phyloP scores from a whole-genome alignment of 2,888 invertebrate genomes.

The Thumatha senex region DNA sequence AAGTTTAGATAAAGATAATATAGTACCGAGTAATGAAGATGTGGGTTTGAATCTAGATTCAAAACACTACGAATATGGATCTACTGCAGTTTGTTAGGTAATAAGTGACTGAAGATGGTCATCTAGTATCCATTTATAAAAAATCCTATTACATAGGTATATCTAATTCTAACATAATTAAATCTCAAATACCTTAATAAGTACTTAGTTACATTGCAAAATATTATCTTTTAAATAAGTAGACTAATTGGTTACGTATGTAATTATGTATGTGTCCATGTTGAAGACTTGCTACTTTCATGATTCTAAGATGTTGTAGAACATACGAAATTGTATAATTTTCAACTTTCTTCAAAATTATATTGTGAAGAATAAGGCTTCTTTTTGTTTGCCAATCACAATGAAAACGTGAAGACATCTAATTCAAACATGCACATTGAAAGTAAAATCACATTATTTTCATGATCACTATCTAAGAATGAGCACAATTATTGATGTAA shows the following conservation, averaged over 20 bases:
- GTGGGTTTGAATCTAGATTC: too few relatives aligned
- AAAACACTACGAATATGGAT: too few relatives aligned
- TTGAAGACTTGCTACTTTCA: slow-evolving; percentile 2
- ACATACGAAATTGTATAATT: not conserved
- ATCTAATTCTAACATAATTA: too few relatives aligned
- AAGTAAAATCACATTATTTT: slow-evolving; percentile 29
- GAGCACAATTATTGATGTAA: slow-evolving; percentile 23
- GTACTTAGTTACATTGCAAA: not conserved
- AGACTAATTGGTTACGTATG: too few relatives aligned
- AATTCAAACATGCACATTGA: slow-evolving; percentile 5
- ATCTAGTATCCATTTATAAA: too few relatives aligned
- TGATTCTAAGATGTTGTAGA: not conserved
- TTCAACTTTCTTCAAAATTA: not conserved
- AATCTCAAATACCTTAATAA: not conserved
- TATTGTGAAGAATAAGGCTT: not conserved
- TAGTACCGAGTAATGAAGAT: too few relatives aligned
- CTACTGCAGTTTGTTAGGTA: too few relatives aligned
- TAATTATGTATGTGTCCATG: slow-evolving; percentile 2
- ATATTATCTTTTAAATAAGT: too few relatives aligned
- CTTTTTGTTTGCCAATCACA: too few relatives aligned
- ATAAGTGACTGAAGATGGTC: too few relatives aligned
- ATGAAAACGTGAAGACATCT: not conserved
- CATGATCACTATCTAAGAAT: slow-evolving; percentile 25
- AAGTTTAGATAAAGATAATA: too few relatives aligned
- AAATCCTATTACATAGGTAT: too few relatives aligned